Conservation (phyloP, 1,140 invertebrate species). For the Bursaphelenchus mucronatus region DNA sequence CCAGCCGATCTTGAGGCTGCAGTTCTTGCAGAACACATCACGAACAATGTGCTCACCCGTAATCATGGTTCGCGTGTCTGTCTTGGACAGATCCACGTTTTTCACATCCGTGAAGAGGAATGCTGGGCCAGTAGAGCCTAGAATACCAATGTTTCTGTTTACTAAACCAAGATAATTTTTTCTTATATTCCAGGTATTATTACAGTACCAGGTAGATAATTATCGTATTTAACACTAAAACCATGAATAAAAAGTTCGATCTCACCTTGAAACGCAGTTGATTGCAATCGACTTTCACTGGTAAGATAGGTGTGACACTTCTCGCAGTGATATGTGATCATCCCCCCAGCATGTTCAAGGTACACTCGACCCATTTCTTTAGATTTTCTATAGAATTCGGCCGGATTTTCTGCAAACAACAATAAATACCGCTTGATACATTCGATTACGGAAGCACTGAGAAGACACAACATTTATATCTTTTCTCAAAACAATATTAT, state of each 20-base stretch:
- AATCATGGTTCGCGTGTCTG: constrained; percentile 32
- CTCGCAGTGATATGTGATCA: constrained; percentile 27
- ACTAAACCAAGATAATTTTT: too few relatives aligned
- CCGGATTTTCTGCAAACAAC: too few relatives aligned
- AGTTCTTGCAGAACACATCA: constrained; percentile 38
- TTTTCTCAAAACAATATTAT: too few relatives aligned
- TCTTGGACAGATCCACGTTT: constrained; percentile 29
- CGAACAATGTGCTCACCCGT: constrained; percentile 40
- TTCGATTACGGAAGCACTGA: too few relatives aligned
- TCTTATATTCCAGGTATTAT: too few relatives aligned
- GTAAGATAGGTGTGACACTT: constrained; percentile 40
- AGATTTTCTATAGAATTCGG: too few relatives aligned
- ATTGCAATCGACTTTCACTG: constrained; percentile 34
- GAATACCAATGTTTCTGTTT: neutral
- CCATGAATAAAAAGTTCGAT: neutral
- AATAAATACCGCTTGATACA: too few relatives aligned
- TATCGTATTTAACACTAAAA: neutral
- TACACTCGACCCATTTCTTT: constrained; percentile 34
- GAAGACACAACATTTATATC: too few relatives aligned
- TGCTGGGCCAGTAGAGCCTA: constrained; percentile 32
- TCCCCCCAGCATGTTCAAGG: constrained; percentile 38
- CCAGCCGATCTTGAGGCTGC: constrained; percentile 46
- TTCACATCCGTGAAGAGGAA: constrained; percentile 32
- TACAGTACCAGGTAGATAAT: neutral
- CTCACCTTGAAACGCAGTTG: constrained; percentile 32